Evolutionary conservation across 2,888 invertebrate species (phyloP), one percentile per base, ranked within the genome.

Genomic region (Coelinius sp.): DNA sequence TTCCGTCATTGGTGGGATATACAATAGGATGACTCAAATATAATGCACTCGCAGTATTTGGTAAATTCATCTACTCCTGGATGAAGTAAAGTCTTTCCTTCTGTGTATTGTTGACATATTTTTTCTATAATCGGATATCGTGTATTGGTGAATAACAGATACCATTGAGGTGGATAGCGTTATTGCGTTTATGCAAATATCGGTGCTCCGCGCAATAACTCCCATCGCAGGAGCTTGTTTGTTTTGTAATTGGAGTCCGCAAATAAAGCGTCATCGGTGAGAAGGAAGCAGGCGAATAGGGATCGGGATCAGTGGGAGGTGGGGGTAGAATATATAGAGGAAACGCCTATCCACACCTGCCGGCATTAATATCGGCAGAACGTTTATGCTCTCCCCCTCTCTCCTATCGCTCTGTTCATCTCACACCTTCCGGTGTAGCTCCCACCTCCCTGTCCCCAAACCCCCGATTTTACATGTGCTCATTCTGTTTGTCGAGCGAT

Each of bases 221-320:
- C 72, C 78, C 76, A 70, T 73, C 63, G 71, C 75, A 73, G 74
- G 76, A 70, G 73, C 68, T 74, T 79, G 77, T 83, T 83, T 82
- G 80, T 79, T 80, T 77, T 81, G 82, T 78, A 81, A 83, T 81
- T 78, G 78, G 77, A 81, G 75, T 81, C 76, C 72, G 78, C 82
- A 81, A 81, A 83, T 79, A 83, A 73, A 73, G 74, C 75, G 72
- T 79, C 80, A 80, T 80, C 73, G 76, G 76, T 73, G 68, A 76
- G 72, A 49, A 49, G 77, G 76, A 73, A 75, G 66, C 64, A 64
- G 41, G 63, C 68, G 67, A 68, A 70, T 52, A 38, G 68, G 52
- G 46, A 63, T 68, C 46, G 53, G 24, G 41, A 49, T 12, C 10
- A 52, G 27, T 66, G 44, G 49, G 38, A 14, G 62, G 70, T 25